Base-by-base conservation (phyloP, 1,140 invertebrate genomes). In the Helicoverpa armigera region DNA sequence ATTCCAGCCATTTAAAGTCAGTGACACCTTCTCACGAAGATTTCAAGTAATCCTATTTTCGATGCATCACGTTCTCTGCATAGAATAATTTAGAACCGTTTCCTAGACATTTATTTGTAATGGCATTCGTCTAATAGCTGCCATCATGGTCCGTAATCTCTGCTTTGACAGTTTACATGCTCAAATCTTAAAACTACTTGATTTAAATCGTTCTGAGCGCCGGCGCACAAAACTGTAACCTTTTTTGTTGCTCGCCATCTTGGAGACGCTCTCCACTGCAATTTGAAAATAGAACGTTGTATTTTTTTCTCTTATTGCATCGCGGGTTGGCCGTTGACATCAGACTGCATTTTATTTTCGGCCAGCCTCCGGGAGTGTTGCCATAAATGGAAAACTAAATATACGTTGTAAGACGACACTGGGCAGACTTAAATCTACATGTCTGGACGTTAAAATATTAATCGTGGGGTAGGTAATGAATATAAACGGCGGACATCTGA, bases 251-350 rank as follows among this genome's bases (percentile, higher is more conserved):
- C 70, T 76, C 81, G 83, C 86, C 85, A 83, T 87, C 79, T 86
- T 83, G 81, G 70, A 77, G 74, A 73, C 81, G 85, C 76, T 85
- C 83, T 84, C 83, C 87, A 83, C 81, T 89, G 88, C 88, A 89
- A 89, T 90, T 92, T 91, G 85, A 91, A 92, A 92, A 92, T 92
- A 92, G 91, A 92, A 91, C 74, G 73, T 53, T 65, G 53, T 54
- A 82, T 87, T 85, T 89, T 92, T 92, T 91, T 89, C 23, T 87
- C 83, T 91, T 89, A 81, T 91, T 92, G 91, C 90, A 92, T 90
- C 88, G 86, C 88, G 75, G 76, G 80, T 63, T 89, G 91, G 88
- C 81, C 90, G 90, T 92, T 90, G 90, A 91, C 91, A 90, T 89
- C 85, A 72, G 78, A 82, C 81, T 89, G 91, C 88, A 90, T 91